A percentile compares a stretch with the other conserved stretches of the same genome.
Evolutionary conservation across 2,113 vertebrate species (phyloP).

Genomic region (Meleagris gallopavo): DNA sequence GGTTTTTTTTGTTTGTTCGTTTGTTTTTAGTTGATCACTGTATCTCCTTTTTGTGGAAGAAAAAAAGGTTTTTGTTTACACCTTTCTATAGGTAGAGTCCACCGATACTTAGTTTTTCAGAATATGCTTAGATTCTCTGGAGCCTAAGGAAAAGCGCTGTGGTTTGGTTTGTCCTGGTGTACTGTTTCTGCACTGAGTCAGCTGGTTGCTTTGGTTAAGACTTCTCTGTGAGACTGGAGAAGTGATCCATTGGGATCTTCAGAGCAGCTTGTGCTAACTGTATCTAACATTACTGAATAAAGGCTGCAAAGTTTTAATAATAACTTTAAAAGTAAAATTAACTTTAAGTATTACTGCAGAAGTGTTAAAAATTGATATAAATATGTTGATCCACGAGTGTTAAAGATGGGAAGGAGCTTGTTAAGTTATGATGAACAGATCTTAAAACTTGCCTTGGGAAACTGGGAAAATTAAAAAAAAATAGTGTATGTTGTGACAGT

Average conservation of each 20-base stretch:
- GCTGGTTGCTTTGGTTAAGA: not conserved
- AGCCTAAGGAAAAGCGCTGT: not conserved
- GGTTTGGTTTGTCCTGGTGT: rapidly evolving
- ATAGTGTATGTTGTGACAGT: not conserved
- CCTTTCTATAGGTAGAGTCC: not conserved
- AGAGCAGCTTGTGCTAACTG: not conserved
- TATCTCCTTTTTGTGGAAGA: not conserved
- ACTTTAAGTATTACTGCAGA: not conserved
- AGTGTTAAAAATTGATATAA: not conserved
- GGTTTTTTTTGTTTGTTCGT: too few species aligned
- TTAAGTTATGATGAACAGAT: not conserved
- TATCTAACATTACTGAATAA: not conserved
- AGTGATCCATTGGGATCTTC: not conserved
- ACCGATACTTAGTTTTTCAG: not conserved
- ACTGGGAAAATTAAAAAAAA: not conserved
- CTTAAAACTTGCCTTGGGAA: not conserved
- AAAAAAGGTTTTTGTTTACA: not conserved
- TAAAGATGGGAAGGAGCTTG: not conserved
- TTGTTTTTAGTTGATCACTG: not conserved
- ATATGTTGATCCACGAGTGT: not conserved
- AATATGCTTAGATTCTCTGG: not conserved
- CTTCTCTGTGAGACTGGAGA: not conserved
- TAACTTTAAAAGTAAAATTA: not conserved
- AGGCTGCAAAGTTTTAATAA: not conserved
- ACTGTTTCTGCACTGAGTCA: not conserved